Conservation (phyloP, 2,888 invertebrate genomes). For the Tolmerus cingulatus region DNA sequence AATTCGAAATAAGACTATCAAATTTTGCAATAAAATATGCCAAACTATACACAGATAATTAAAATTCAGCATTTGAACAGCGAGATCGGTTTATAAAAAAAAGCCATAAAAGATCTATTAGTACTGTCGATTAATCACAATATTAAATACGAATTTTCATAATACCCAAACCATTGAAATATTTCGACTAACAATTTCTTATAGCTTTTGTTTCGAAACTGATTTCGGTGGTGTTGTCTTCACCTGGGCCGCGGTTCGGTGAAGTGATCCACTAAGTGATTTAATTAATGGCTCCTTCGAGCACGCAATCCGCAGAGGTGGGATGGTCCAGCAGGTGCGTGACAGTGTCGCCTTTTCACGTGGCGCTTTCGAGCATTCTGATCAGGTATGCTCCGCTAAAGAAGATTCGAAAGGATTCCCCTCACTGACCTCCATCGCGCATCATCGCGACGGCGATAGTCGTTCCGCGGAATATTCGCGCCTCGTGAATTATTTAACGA, state of each 20-base stretch:
- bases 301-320: background rate
- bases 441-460: background rate
- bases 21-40: background rate
- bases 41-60: background rate
- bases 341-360: background rate
- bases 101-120: background rate
- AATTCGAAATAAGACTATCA: background rate
- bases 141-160: conserved; percentile 5
- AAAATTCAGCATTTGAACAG: background rate
- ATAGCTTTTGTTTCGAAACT: background rate
- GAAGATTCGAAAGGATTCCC: conserved; percentile 36
- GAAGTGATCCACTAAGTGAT: background rate
- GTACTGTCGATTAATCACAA: background rate
- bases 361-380: background rate
- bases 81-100: background rate
- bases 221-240: background rate
- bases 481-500: conserved; percentile 25
- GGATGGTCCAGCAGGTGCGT: background rate
- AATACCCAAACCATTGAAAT: background rate
- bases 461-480: background rate
- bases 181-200: background rate
- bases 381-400: background rate
- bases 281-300: background rate
- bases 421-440: conserved; percentile 27
- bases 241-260: background rate